Conservation (phyloP, 37 sponge, comb jelly and placozoan genomes). For the Agelas oroides region DNA sequence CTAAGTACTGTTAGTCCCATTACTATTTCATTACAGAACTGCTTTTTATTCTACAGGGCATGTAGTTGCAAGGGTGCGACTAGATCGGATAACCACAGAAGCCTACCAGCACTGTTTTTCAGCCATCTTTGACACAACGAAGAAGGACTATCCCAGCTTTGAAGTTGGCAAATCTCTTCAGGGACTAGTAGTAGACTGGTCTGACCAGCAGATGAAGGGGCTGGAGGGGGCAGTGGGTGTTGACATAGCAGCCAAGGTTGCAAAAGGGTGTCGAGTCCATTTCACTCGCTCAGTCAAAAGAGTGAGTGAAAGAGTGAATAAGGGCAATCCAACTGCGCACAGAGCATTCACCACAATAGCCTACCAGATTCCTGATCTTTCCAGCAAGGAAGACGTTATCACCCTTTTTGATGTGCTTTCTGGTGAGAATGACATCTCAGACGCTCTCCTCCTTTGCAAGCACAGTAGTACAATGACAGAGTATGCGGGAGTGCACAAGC, state of each 20-base stretch:
- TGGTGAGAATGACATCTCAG: neutral
- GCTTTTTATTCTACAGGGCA: too few relatives aligned
- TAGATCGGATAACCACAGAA: neutral
- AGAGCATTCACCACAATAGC: conserved; percentile 36
- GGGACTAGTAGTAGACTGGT: conserved; percentile 39
- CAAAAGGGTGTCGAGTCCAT: conserved; percentile 45
- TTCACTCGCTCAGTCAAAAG: conserved; percentile 26
- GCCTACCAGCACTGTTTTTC: neutral
- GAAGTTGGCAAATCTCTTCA: conserved; percentile 32
- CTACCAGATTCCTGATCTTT: neutral
- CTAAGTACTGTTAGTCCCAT: too few relatives aligned
- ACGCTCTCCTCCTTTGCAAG: neutral
- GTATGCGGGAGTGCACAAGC: neutral
- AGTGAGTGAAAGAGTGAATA: conserved; percentile 17
- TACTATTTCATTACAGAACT: too few relatives aligned
- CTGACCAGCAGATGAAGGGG: conserved; percentile 32
- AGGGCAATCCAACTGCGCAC: neutral
- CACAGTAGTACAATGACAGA: neutral
- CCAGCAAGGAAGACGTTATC: neutral
- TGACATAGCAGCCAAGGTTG: neutral
- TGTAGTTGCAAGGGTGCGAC: conserved; percentile 16
- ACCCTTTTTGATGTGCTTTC: neutral
- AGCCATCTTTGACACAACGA: conserved; percentile 4
- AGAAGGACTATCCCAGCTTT: conserved; percentile 1
- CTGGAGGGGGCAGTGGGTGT: conserved; percentile 33